Conservation (phyloP, 2,888 invertebrate genomes). For the Eueremaeus valkanovi region DNA sequence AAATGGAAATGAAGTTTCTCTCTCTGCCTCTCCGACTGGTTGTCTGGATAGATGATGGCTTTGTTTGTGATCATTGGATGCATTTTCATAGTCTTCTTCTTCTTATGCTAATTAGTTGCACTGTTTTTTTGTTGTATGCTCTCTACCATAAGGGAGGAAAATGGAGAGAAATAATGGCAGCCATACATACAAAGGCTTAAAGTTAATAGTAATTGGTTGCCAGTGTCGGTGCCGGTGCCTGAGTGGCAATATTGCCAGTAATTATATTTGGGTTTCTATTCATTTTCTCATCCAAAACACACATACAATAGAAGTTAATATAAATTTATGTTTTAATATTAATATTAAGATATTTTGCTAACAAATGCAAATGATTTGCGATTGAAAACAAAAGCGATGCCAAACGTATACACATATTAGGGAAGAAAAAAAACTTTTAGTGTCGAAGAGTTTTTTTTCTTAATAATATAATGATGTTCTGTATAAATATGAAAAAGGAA, state of each 20-base stretch:
- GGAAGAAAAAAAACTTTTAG: not conserved
- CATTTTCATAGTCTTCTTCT: conserved; percentile 18
- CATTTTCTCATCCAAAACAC: not conserved
- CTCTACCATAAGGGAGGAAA: not conserved
- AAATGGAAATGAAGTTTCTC: conserved; percentile 37
- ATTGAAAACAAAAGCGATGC: conserved; percentile 16
- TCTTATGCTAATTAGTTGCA: conserved; percentile 39
- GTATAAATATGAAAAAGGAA: not conserved
- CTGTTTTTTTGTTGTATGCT: conserved; percentile 41
- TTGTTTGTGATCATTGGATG: conserved; percentile 37
- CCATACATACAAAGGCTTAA: conserved; percentile 16
- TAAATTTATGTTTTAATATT: not conserved
- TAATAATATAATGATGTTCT: conserved; percentile 18
- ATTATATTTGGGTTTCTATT: conserved; percentile 24
- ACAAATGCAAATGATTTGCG: conserved; percentile 34
- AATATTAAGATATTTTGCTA: conserved; percentile 1
- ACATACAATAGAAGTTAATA: not conserved
- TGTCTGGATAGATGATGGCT: conserved; percentile 35
- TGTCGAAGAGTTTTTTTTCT: conserved; percentile 12
- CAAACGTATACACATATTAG: not conserved
- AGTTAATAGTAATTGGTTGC: not conserved
- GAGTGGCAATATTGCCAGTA: conserved; percentile 16
- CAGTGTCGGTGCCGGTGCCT: not conserved
- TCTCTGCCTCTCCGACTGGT: not conserved
- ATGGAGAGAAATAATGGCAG: not conserved